Evolutionary conservation across 2,888 invertebrate species (phyloP), one percentile per base, ranked within the genome.

Genomic region (Drosophila fulvimacula): DNA sequence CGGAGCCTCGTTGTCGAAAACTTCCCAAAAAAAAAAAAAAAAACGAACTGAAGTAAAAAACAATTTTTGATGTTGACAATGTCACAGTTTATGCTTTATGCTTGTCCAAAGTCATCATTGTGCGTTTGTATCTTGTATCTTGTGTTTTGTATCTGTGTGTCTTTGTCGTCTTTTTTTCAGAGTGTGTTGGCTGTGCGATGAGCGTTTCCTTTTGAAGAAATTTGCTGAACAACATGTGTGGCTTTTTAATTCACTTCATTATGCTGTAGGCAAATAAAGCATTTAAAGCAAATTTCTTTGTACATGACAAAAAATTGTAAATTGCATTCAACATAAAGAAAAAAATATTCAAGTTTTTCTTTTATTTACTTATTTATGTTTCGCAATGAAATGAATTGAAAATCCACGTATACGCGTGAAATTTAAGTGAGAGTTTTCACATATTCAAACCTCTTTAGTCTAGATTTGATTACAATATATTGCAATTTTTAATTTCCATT

Each of bases 161-260:
- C 49, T 59, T 7, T 55, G 5, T 66, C 30, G 30, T 5, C 17
- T 49, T 39, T 38, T 38, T 38, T 38, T 21, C n/a, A n/a, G n/a
- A n/a, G 34, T 55, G 1, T 63, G 48, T 49, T 21, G 51, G n/a
- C 21, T 21, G 36, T 9, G 49, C 41, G 59, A 13, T 36, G 52
- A 34, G 51, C 56, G 36, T 34, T 68, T 60, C 36, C 53, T 73
- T 73, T 61, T 66, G 44, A 71, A 70, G 68, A 77, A 64, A 44
- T 77, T 69, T 83, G 71, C 58, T 69, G 73, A 78, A 69, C 87
- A 80, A 77, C 87, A 84, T 86, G 86, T 89, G 89, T 87, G 86
- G 86, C 89, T 71, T 87, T 89, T 87, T 84, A 87, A 89, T 89
- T 87, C 76, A 80, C 73, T 75, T 71, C 68, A 76, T 81, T 75